These are phyloP conservation scores for Malurus cyaneus DNA, from an alignment of 2,113 vertebrate species.

Conservation along the genomic window DNA sequence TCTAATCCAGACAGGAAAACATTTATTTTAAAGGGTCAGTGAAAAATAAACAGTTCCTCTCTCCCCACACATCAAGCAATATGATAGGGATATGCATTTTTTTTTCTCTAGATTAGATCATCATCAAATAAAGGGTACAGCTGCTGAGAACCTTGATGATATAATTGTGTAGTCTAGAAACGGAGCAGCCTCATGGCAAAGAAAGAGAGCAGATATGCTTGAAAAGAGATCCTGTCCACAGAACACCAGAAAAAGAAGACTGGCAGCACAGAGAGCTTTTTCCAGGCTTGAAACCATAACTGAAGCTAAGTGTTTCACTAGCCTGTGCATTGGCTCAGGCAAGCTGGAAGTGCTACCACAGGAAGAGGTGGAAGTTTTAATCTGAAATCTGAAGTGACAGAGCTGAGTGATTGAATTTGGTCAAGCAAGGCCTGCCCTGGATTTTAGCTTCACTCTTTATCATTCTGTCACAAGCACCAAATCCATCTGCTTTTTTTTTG, in stretches of 20 bases:
- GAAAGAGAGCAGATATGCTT: background rate
- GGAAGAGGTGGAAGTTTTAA: background rate
- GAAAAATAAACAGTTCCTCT: background rate
- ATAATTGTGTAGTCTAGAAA: background rate
- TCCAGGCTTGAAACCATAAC: background rate
- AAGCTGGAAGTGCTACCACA: background rate
- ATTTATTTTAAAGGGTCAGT: constrained; percentile 45
- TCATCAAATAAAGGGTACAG: background rate
- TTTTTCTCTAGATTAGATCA: background rate
- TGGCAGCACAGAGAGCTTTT: background rate
- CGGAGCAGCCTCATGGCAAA: background rate
- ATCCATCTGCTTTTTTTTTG: background rate
- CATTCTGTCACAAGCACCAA: background rate
- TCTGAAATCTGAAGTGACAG: background rate
- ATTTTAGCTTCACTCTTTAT: background rate
- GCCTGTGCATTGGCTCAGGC: background rate
- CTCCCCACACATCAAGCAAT: background rate
- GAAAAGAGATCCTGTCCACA: background rate
- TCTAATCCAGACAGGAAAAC: constrained; percentile 22
- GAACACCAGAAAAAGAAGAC: background rate
- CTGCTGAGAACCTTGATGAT: background rate
- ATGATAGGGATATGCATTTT: background rate
- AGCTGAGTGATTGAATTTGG: background rate
- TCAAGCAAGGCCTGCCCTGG: background rate
- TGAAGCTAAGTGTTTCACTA: background rate